Percentiles rank a stretch among this genome's conserved stretches.
Conservation (phyloP, 2,797 vertebrate genomes). For the Anisognathus igniventris region DNA sequence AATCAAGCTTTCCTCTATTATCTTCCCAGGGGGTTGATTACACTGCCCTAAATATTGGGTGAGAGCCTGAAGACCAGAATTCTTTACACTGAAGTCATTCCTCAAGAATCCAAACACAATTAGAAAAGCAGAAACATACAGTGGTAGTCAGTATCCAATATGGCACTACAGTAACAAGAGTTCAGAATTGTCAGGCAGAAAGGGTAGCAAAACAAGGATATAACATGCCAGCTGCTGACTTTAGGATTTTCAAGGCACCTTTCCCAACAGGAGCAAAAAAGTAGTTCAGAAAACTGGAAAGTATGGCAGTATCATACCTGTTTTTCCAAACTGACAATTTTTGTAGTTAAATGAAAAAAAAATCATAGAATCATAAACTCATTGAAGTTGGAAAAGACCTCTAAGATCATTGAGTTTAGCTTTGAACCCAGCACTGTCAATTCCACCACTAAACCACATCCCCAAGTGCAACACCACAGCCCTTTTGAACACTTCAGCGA, state of each 20-base stretch:
- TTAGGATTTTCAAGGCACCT: neutral
- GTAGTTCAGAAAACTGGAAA: neutral
- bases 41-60: neutral
- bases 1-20: slow-evolving; percentile 21
- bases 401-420: neutral
- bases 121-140: neutral
- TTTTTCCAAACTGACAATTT: neutral
- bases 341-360: neutral
- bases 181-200: neutral
- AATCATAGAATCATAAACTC: too few relatives aligned
- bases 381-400: neutral
- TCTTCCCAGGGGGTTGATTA: slow-evolving; percentile 12
- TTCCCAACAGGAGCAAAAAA: neutral
- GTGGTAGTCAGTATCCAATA: neutral
- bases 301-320: neutral
- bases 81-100: neutral
- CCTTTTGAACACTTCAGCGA: neutral
- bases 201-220: neutral
- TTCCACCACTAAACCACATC: neutral
- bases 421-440: accelerated
- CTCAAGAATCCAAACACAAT: neutral
- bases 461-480: neutral
- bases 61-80: neutral
- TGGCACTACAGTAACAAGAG: neutral
- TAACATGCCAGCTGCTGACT: neutral